Percentiles rank a stretch among this genome's conserved stretches.
phyloP scores from a whole-genome alignment of 2,797 vertebrate genomes.

The Malacoraja senta region DNA sequence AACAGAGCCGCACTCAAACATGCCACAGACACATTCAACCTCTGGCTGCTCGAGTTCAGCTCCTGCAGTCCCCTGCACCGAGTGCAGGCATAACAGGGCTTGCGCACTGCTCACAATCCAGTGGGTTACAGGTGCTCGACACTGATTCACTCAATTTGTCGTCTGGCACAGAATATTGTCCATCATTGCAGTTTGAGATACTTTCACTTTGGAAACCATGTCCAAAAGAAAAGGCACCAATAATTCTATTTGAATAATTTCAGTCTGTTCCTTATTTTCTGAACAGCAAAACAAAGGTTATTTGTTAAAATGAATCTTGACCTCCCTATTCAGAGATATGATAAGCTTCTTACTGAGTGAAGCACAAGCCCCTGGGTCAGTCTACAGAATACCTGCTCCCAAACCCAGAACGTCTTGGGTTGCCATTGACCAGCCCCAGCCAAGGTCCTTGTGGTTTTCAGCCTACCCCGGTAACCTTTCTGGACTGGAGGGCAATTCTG shows the following conservation, averaged over 20 bases:
- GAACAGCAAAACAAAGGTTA: neutral
- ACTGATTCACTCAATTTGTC: too few species aligned
- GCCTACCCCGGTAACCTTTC: neutral
- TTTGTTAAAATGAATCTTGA: neutral
- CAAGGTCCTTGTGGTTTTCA: neutral
- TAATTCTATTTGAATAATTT: constrained; percentile 12
- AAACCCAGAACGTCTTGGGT: neutral
- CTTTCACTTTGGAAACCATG: neutral
- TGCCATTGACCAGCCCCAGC: neutral
- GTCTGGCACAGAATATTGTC: neutral
- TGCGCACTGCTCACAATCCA: neutral
- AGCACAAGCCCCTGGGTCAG: neutral
- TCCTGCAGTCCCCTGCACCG: neutral
- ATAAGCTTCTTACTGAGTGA: neutral
- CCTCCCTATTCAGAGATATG: neutral
- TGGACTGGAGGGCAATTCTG: constrained; percentile 23
- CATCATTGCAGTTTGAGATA: neutral
- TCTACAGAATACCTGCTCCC: neutral
- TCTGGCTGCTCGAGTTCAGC: neutral
- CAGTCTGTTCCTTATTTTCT: neutral
- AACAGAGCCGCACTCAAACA: too few species aligned
- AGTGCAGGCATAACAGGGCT: neutral
- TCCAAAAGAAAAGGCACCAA: constrained; percentile 22
- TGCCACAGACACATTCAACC: neutral
- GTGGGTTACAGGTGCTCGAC: neutral